Evolutionary conservation across 2,113 vertebrate species (phyloP).

Genomic region (Hippocampus barbouri): DNA sequence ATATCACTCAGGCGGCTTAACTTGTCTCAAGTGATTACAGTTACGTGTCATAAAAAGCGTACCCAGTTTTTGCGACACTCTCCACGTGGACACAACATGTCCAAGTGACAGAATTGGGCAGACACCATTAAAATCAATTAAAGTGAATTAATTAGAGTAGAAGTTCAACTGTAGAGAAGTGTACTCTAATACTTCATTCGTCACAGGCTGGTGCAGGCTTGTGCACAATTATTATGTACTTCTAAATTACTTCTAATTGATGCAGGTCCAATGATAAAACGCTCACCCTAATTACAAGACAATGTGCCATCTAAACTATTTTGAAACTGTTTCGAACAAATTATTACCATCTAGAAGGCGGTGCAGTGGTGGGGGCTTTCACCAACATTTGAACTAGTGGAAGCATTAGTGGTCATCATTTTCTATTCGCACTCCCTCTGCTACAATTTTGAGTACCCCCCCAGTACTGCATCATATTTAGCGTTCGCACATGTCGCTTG

Average conservation of each 20-base stretch:
- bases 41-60: background rate
- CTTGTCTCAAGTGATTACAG: conserved; percentile 1
- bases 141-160: background rate
- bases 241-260: background rate
- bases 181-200: background rate
- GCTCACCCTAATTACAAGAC: background rate
- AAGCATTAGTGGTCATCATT: background rate
- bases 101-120: background rate
- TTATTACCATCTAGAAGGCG: too few relatives aligned
- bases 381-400: background rate
- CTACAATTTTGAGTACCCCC: too few relatives aligned
- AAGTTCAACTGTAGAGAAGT: background rate
- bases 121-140: background rate
- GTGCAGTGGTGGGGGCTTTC: too few relatives aligned
- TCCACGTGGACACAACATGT: background rate
- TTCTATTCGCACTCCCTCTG: too few relatives aligned
- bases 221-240: too few relatives aligned
- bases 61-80: background rate
- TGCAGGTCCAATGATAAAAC: too few relatives aligned
- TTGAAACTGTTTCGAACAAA: background rate
- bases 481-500: background rate
- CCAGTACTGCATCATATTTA: background rate
- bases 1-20: background rate
- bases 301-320: background rate
- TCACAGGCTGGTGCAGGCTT: too few relatives aligned